Evolutionary conservation across 37 sponge, comb jelly and placozoan genomes (phyloP).

Genomic region (Geodia barretti): DNA sequence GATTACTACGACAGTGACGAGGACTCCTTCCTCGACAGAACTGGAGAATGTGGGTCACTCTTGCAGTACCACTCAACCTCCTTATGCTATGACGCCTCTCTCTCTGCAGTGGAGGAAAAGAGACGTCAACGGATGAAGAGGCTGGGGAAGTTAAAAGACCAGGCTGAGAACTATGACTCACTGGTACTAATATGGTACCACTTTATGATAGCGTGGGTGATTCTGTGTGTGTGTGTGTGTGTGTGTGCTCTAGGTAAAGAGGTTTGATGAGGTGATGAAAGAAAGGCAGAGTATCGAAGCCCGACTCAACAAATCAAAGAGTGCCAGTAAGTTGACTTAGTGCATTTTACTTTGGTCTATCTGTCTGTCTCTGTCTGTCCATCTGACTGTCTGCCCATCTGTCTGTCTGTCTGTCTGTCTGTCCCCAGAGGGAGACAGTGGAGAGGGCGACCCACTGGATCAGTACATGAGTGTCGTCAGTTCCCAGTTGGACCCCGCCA

Average conservation of each 20-base stretch:
- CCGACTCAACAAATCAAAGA: not conserved
- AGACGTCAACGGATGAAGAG: conserved; percentile 79
- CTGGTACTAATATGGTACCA: too few relatives aligned
- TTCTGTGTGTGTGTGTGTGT: conserved; percentile 6
- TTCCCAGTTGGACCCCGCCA: conserved; percentile 33
- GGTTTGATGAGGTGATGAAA: not conserved
- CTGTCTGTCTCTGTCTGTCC: conserved; percentile 1
- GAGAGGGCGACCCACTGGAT: conserved; percentile 65
- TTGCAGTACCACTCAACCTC: not conserved
- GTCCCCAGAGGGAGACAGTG: not conserved
- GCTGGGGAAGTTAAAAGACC: conserved; percentile 57
- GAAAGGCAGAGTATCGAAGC: not conserved
- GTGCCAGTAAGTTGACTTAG: not conserved
- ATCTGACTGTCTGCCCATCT: not conserved
- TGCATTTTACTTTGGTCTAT: not conserved
- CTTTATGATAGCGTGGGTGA: not conserved
- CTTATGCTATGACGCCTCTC: not conserved
- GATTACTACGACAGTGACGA: conserved; percentile 98
- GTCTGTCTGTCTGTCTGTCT: conserved; percentile 2
- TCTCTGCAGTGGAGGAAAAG: conserved; percentile 76
- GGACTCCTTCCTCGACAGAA: conserved; percentile 94
- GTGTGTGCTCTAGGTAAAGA: not conserved
- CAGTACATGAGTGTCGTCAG: conserved; percentile 66
- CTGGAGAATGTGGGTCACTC: conserved; percentile 65
- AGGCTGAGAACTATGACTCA: conserved; percentile 73